phyloP scores from a whole-genome alignment of 2,797 vertebrate genomes.

The Cichlasoma orientale region DNA sequence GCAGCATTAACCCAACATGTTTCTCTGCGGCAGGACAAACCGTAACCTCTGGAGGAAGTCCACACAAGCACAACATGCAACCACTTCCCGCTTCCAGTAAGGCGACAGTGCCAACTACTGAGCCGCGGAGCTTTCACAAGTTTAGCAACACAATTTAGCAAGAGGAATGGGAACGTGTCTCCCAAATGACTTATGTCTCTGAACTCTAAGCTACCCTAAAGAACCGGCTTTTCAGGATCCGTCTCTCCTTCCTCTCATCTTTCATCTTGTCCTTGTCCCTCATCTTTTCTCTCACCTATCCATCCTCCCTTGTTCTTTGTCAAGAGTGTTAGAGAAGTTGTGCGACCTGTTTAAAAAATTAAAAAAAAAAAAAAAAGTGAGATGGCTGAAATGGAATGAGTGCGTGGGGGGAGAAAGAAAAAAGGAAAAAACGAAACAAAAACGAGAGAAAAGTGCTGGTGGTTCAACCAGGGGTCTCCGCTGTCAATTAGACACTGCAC shows the following conservation, averaged over 20 bases:
- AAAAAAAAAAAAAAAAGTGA: conserved; percentile 42
- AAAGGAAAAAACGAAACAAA: conserved; percentile 6
- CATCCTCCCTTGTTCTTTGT: not conserved
- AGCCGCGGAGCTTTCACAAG: not conserved
- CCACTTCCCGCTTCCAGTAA: not conserved
- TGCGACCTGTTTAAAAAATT: conserved; percentile 28
- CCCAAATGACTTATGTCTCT: conserved; percentile 1
- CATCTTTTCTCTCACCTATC: not conserved
- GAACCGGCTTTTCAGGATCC: not conserved
- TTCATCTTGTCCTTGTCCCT: not conserved
- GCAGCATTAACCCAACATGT: too few relatives aligned
- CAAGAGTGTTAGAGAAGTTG: conserved; percentile 41
- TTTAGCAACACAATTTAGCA: not conserved
- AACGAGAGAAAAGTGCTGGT: conserved; percentile 36
- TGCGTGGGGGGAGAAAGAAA: not conserved
- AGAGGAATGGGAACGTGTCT: not conserved
- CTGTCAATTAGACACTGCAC: conserved; percentile 75
- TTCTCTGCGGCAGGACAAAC: not conserved
- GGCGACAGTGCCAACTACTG: not conserved
- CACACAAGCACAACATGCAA: not conserved
- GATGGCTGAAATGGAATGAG: conserved; percentile 49
- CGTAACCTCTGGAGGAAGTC: not conserved
- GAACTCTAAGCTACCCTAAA: conserved; percentile 21
- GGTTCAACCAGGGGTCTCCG: conserved; percentile 76
- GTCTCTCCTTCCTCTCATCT: not conserved